A percentile compares a stretch with the other conserved stretches of the same genome.
phyloP scores from a whole-genome alignment of 2,888 invertebrate genomes.

The Steinernema carpocapsae region DNA sequence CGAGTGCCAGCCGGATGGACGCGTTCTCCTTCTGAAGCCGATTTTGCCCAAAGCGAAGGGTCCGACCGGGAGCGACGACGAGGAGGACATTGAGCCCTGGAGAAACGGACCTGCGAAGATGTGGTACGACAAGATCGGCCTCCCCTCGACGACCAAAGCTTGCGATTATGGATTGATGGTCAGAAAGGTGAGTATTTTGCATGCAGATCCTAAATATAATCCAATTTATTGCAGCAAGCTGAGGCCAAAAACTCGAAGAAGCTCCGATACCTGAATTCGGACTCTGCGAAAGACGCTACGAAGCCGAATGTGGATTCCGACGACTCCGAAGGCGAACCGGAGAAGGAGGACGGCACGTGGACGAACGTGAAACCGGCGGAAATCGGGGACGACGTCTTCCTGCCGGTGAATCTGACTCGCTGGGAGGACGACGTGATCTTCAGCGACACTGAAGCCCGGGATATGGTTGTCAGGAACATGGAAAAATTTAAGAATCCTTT shows the following conservation, averaged over 20 bases:
- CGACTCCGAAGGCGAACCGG: constrained; percentile 18
- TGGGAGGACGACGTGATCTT: constrained; percentile 99
- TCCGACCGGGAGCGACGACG: constrained; percentile 51
- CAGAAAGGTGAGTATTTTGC: constrained; percentile 29
- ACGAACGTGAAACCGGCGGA: constrained; percentile 16
- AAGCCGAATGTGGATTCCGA: not conserved
- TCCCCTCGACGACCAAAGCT: constrained; percentile 79
- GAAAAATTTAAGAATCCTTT: constrained; percentile 46
- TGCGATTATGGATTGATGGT: constrained; percentile 93
- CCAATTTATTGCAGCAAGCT: not conserved
- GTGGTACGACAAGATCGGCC: constrained; percentile 97
- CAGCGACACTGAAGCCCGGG: constrained; percentile 74
- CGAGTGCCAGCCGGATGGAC: constrained; percentile 5
- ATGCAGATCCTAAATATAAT: not conserved
- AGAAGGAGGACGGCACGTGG: constrained; percentile 2
- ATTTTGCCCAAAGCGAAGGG: constrained; percentile 67
- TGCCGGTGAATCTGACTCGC: constrained; percentile 64
- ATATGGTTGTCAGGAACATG: constrained; percentile 46
- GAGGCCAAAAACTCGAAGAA: constrained; percentile 42
- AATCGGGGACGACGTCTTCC: constrained; percentile 71
- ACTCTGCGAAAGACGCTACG: not conserved
- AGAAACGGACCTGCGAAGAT: constrained; percentile 95
- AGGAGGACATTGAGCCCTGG: constrained; percentile 76
- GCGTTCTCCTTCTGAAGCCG: constrained; percentile 40
- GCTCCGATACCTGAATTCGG: constrained; percentile 36